Evolutionary conservation across 2,797 vertebrate genomes (phyloP).

Genomic region (Myotis myotis): DNA sequence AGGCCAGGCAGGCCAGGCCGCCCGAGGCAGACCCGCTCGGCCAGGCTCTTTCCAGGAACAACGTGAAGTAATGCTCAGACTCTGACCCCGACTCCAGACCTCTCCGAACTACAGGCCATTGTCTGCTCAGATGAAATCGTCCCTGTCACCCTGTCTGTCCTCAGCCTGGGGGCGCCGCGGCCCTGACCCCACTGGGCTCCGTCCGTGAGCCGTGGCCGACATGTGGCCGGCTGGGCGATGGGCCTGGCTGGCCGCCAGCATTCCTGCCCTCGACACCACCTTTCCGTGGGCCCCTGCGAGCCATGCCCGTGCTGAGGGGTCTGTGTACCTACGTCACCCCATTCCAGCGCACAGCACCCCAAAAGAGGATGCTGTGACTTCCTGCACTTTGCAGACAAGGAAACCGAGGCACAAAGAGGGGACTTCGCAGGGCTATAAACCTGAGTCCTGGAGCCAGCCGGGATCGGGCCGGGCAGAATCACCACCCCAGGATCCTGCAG

Average conservation of each 20-base stretch:
- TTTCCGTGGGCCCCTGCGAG: neutral
- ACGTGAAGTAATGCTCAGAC: neutral
- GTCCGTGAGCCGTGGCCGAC: neutral
- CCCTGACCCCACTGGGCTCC: neutral
- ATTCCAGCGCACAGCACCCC: neutral
- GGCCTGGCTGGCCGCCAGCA: neutral
- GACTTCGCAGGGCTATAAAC: neutral
- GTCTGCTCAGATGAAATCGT: neutral
- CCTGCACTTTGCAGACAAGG: neutral
- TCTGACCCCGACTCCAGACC: neutral
- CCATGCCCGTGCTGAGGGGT: rapidly evolving
- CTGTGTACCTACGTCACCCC: rapidly evolving
- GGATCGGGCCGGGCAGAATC: neutral
- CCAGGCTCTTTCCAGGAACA: neutral
- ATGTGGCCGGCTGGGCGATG: rapidly evolving
- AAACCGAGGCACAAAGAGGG: neutral
- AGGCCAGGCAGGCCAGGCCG: neutral
- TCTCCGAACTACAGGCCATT: neutral
- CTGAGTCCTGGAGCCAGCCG: neutral
- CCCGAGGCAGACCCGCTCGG: too few relatives aligned
- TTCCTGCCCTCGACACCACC: too few relatives aligned
- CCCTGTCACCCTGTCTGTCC: neutral
- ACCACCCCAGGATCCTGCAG: neutral
- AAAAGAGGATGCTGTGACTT: neutral
- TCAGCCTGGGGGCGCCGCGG: neutral